Base-by-base conservation (phyloP, 2,113 vertebrate genomes). In the Ptychochromis oligacanthus region DNA sequence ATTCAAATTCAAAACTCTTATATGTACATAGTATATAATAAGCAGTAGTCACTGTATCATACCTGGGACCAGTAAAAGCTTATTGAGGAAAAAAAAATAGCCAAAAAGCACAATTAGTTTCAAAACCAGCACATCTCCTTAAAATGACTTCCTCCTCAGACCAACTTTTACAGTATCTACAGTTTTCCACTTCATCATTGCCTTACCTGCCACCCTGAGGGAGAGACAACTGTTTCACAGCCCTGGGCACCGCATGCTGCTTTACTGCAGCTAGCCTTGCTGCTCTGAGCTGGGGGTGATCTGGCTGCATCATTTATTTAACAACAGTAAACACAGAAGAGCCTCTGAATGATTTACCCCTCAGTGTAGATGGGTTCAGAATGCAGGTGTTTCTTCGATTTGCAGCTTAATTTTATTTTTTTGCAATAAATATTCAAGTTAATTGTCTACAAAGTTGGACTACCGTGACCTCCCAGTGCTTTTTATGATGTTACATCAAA, bases 221-320 rank as follows among this genome's bases (percentile, higher is more conserved):
- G 90, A 61, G 40, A 28, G 80, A 79, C 17, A 55, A 57, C 57
- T 46, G 77, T 83, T 79, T 87, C 64, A 24, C 76, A 81, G 83
- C 83, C 46, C 24, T 58, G 74, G 56, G 85, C 61, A 2, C 67
- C 14, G 60, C 82, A 79, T 57, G 18, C 38, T 81, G 83, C 78
- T 80, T 57, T 77, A 75, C 88, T 86, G 80, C 85, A 84, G 86
- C 65, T 81, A 38, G 82, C 82, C 52, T 65, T 62, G 3, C 57
- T 57, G 75, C 85, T 88, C 83, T 49, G 57, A 82, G 81, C 56
- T 20, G 1, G 17, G 4, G 61, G 24, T 86, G 72, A 90, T 85
- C 85, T 80, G 74, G 58, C 59, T 60, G 83, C 75, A 90, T 93
- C 87, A 85, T 92, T 90, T 90, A 90, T 93, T 92, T 38, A 93